Evolutionary conservation across 2,113 vertebrate genomes (phyloP), one percentile per base, ranked within the genome.

Genomic region (Jacana jacana): DNA sequence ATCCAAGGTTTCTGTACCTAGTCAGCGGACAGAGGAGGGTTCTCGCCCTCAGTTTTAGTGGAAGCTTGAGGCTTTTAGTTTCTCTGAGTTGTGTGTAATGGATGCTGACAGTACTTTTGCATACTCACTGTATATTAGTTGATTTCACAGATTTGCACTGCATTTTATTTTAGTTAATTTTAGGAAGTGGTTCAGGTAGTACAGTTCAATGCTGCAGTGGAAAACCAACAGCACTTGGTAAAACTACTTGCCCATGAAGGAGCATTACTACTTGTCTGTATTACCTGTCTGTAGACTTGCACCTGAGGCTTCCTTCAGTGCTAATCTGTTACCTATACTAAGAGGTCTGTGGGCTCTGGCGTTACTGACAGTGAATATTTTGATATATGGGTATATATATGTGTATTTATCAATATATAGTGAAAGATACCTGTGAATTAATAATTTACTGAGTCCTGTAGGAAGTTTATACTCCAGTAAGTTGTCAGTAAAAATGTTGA

Each of bases 41-140:
- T 69, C 39, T 79, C 82, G 5, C 5, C 5, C 19, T 71, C 24
- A 46, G 13, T 58, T 77, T 81, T n/a, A 57, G 37, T 0, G 0
- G n/a, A 72, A 33, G 35, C 22, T 28, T 28, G 49, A 64, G 20
- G 19, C 1, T 1, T 71, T 35, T 55, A 44, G 35, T 8, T 44
- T 85, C 19, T 49, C 51, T 30, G 28, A 65, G 28, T 87, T 46
- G 3, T 17, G 31, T n/a, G 17, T 46, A 9, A 16, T 86, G 18
- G 16, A 9, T 84, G 28, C 58, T 73, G 40, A 35, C 12, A 57
- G 17, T 86, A 33, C 10, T 51, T 11, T 54, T 63, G n/a, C 12
- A 4, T 25, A 18, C 46, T 58, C 73, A 13, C 31, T 75, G 13
- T 22, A 4, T 27, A 3, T 18, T 18, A 33, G 18, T 33, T 86